These are phyloP conservation scores for Sebastes minor DNA, from an alignment of 2,797 vertebrate species.

Conservation along the genomic window DNA sequence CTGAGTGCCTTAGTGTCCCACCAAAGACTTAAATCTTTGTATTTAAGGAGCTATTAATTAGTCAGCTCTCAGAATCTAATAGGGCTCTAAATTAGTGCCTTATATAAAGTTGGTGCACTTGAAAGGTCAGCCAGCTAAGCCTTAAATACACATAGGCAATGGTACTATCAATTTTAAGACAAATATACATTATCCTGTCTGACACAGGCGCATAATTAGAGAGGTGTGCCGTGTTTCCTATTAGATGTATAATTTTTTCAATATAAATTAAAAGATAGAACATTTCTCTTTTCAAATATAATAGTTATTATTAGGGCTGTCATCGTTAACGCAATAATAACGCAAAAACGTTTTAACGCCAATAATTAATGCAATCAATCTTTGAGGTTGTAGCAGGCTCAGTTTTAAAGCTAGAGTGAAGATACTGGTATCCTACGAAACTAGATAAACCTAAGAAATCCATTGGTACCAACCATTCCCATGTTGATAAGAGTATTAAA, in stretches of 20 bases:
- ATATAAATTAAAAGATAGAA: neutral
- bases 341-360: too few relatives aligned
- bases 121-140: constrained; percentile 53
- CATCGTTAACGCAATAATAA: too few relatives aligned
- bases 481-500: too few relatives aligned
- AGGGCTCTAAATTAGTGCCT: constrained; percentile 64
- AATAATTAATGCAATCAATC: too few relatives aligned
- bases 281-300: neutral
- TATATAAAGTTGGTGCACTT: constrained; percentile 40
- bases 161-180: constrained; percentile 3
- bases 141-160: constrained; percentile 34
- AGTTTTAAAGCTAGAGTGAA: too few relatives aligned
- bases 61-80: constrained; percentile 41
- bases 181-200: constrained; percentile 15
- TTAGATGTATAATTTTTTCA: neutral
- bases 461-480: too few relatives aligned
- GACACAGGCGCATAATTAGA: constrained; percentile 11
- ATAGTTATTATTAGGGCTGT: too few relatives aligned
- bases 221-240: neutral
- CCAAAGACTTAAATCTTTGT: constrained; percentile 58
- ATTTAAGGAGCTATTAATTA: constrained; percentile 67
- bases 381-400: too few relatives aligned
- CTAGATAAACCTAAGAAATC: too few relatives aligned
- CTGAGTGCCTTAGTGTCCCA: constrained; percentile 25
- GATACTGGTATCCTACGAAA: too few relatives aligned